A percentile compares a stretch with the other conserved stretches of the same genome.
Conservation (phyloP, 2,888 invertebrate genomes). For the Rhopalosiphum nymphaeae region DNA sequence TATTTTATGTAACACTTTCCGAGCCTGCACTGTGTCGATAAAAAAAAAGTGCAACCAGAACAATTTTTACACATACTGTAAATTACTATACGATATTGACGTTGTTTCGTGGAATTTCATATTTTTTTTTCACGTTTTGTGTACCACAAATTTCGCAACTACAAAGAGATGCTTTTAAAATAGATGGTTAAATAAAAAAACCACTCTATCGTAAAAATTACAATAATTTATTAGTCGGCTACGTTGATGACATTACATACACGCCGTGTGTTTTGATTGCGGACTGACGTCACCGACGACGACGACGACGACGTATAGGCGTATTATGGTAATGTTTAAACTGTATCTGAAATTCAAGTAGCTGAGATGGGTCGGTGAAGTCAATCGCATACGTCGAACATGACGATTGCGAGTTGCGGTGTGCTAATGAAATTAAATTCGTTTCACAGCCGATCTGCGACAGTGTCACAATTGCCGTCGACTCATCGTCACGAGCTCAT, state of each 20-base stretch:
- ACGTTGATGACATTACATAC: neutral
- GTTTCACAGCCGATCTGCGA: constrained; percentile 3
- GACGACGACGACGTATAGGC: neutral
- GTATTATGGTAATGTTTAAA: neutral
- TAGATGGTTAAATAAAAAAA: neutral
- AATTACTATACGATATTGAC: neutral
- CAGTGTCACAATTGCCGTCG: neutral
- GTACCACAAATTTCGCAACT: neutral
- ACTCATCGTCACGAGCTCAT: neutral
- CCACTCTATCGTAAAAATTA: neutral
- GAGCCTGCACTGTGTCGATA: neutral
- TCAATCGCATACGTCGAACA: neutral
- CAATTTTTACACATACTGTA: neutral
- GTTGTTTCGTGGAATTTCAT: neutral
- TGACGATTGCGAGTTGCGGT: neutral
- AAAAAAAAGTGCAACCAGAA: neutral
- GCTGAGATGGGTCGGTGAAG: neutral
- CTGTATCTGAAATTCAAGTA: neutral
- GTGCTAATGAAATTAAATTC: constrained; percentile 29
- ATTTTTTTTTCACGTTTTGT: neutral
- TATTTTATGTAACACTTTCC: neutral
- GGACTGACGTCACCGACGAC: neutral
- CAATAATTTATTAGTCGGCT: neutral
- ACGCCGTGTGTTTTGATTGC: neutral
- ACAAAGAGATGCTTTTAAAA: neutral